Base-by-base conservation (phyloP, 1,140 invertebrate species). In the Dendrolimus punctatus region DNA sequence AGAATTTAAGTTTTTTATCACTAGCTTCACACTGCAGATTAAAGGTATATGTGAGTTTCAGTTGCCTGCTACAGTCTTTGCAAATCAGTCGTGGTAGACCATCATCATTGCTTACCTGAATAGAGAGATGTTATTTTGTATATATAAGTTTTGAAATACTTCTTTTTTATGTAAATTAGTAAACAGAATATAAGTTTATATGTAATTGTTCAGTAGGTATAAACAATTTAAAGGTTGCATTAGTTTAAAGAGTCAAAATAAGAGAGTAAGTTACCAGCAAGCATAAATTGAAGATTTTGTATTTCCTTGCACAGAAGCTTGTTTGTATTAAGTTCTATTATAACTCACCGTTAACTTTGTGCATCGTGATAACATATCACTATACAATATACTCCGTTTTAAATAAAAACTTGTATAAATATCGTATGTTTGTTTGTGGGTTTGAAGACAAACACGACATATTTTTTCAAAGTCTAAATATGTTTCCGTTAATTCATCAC, bases 71-170 rank as follows among this genome's bases (percentile, higher is more conserved):
- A 49, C 82, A 85, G 39, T 80, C 73, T 54, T 82, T 85, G 48
- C 82, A 85, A 38, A 85, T 82, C 48, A 69, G 56, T 36, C 64
- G 66, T 6, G 82, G 82, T 40, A 85, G 47, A 51, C 77, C 71
- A 58, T 85, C 82, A 23, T 73, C 73, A 67, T 66, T 48, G 8
- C 43, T 47, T 4, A 39, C 44, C 51, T 53, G 46, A 57, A 51
- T 57, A 6, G 44, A 46, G 7, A 23, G 23, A 23, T 23, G 23
- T 3, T 23, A 3, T 23, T 23, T 23, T 23, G 23, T 1, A 23
- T 23, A 23, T 23, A 3, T 2, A 23, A 23, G 23, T 23, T 23
- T 23, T 23, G 3, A 23, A 23, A 23, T 23, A 23, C 23, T 23
- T 23, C 1, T 23, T 23, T 23, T 23, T 23, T 23, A 23, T 23